Base-by-base conservation (phyloP, 2,797 vertebrate genomes). In the Notoglanidium macrostoma region DNA sequence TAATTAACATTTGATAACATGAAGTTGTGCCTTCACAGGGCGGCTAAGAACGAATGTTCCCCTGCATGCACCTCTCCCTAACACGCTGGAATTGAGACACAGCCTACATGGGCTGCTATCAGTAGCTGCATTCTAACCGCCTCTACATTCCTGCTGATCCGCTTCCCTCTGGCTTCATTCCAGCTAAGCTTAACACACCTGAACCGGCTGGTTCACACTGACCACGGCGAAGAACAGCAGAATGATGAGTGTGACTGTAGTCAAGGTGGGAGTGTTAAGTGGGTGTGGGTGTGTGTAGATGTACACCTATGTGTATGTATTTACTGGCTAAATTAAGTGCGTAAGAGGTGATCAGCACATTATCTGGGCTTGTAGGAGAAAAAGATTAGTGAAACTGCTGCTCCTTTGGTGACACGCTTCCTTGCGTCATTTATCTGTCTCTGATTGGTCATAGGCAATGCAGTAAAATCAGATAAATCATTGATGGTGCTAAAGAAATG, bases 181-280 rank as follows among this genome's bases (percentile, higher is more conserved):
- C 91, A 92, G 55, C 82, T 89, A 57, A 92, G 88, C 89, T 89
- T 91, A 40, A 87, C 86, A 90, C 90, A 95, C 87, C 95, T 93
- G 92, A 93, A 89, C 92, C 44, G 90, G 94, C 96, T 91, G 93
- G 95, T 95, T 95, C 92, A 78, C 73, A 91, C 76, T 35, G 63
- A 61, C 76, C 65, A 61, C 12, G 2, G 35, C 0, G 12, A 2
- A 15, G 44, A 76, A 49, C 23, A 17, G 10, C 21, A 5, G 29
- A 81, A 63, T 86, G 55, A 51, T 26, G 15, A 79, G 74, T 10
- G 9, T 79, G 2, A 51, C n/a, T 40, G 84, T 84, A 40, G 35
- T 78, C 40, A 85, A 80, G 77, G 87, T 26, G 63, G 89, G 90
- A 92, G 55, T 72, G 76, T 78, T 87, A 3, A 21, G 23, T n/a